These are phyloP conservation scores for Penaeus japonicus DNA, from an alignment of 1,140 invertebrate genomes.

Conservation along the genomic window DNA sequence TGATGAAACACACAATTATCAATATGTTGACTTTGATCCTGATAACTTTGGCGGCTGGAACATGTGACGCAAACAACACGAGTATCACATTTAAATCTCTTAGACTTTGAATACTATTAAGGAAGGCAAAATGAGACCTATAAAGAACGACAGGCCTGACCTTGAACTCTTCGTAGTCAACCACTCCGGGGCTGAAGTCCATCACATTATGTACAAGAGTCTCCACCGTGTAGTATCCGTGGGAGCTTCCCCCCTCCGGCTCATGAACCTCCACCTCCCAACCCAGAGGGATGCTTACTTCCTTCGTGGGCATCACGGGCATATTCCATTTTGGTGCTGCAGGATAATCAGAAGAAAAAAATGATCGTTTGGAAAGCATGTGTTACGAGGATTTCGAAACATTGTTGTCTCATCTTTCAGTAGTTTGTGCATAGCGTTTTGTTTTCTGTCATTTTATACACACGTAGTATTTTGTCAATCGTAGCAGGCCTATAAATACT, in stretches of 20 bases:
- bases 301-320: not conserved
- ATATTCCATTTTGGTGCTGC: not conserved
- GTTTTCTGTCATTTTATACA: too few species aligned
- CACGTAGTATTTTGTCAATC: too few species aligned
- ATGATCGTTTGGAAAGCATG: too few species aligned
- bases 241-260: too few species aligned
- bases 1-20: not conserved
- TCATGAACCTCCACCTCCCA: conserved; percentile 6
- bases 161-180: not conserved
- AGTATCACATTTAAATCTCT: too few species aligned
- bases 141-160: not conserved
- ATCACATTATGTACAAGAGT: not conserved
- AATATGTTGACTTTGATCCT: not conserved
- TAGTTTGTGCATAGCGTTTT: too few species aligned
- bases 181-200: not conserved
- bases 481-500: not conserved
- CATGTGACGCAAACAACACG: too few species aligned
- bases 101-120: too few species aligned
- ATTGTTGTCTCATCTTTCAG: too few species aligned
- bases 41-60: too few species aligned
- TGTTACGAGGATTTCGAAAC: too few species aligned
- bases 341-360: not conserved
- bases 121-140: not conserved
- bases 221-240: too few species aligned
- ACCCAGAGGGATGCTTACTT: not conserved